phyloP scores from a whole-genome alignment of 2,888 invertebrate species.

The Schizaphis graminum region DNA sequence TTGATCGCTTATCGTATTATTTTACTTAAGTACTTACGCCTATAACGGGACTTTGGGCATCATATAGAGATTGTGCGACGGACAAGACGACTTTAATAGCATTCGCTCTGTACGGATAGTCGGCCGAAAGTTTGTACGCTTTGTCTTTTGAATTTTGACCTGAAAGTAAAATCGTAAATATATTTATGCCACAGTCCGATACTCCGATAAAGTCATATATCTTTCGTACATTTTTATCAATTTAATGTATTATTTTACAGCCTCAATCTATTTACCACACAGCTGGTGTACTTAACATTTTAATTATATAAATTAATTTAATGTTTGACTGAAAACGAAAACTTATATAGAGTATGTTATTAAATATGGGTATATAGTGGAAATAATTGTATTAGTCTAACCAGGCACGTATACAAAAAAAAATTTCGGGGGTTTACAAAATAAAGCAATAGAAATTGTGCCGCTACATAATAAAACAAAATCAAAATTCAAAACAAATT shows the following conservation, averaged over 20 bases:
- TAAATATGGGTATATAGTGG: neutral
- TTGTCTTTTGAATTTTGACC: slow-evolving; percentile 70
- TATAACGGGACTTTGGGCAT: neutral
- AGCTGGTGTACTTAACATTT: neutral
- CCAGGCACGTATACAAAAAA: no score
- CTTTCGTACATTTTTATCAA: neutral
- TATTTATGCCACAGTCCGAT: slow-evolving; percentile 36
- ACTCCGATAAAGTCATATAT: neutral
- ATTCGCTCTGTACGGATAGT: slow-evolving; percentile 82
- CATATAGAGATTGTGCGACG: neutral
- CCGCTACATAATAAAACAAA: no score
- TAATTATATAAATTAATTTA: neutral
- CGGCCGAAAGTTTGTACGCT: slow-evolving; percentile 77
- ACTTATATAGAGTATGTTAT: neutral
- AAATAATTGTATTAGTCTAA: neutral
- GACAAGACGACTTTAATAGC: slow-evolving; percentile 78
- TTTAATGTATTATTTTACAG: neutral
- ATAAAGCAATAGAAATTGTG: no score
- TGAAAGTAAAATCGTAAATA: slow-evolving; percentile 68
- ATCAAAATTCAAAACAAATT: no score
- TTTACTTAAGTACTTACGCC: slow-evolving; percentile 14
- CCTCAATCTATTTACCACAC: neutral
- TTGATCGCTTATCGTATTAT: neutral
- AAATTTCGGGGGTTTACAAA: no score
- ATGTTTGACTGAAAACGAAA: neutral